Base-by-base conservation (phyloP, 2,113 vertebrate genomes). In the Litocranius walleri region DNA sequence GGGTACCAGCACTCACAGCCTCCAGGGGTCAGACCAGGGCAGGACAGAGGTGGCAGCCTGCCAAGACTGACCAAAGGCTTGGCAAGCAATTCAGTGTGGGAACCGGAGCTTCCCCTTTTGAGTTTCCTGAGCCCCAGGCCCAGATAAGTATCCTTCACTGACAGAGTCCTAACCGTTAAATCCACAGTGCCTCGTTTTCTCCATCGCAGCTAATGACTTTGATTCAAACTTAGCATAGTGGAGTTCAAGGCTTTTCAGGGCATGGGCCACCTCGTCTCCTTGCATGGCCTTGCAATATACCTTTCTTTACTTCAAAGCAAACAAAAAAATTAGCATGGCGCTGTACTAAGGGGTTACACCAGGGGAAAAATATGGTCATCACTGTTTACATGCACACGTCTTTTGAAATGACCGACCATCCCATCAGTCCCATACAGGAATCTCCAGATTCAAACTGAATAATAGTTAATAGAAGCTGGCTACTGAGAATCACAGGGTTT, bases 51-150 rank as follows among this genome's bases (percentile, higher is more conserved):
- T 77, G 91, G 96, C 82, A 59, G 56, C 12, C n/a, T 81, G 95
- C 98, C 97, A 97, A 94, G n/a, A n/a, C 90, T 92, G 43, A 78
- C 92, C 82, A 97, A 48, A 92, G 81, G 29, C 36, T 57, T 96
- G 94, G 84, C 95, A 62, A 30, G 92, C 43, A 86, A 59, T 17
- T 36, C 7, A 11, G 33, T 45, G 50, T 16, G 45, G 48, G 90
- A 94, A 88, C 5, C 4, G 7, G 57, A 90, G 87, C 62, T 92
- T 96, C 90, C 94, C 40, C 62, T 81, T 94, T 83, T 67, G 74
- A 23, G 78, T 90, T 95, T 94, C 84, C 92, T 71, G 84, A 88
- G 33, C 14, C 83, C n/a, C 1, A 0, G 45, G 29, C 45, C 80
- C 80, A 33, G 57, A 80, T 25, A 61, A 33, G 61, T 50, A 23